A percentile compares a stretch with the other conserved stretches of the same genome.
These are phyloP conservation scores for Hipposideros armiger DNA, from an alignment of 2,113 vertebrate species.

Conservation along the genomic window DNA sequence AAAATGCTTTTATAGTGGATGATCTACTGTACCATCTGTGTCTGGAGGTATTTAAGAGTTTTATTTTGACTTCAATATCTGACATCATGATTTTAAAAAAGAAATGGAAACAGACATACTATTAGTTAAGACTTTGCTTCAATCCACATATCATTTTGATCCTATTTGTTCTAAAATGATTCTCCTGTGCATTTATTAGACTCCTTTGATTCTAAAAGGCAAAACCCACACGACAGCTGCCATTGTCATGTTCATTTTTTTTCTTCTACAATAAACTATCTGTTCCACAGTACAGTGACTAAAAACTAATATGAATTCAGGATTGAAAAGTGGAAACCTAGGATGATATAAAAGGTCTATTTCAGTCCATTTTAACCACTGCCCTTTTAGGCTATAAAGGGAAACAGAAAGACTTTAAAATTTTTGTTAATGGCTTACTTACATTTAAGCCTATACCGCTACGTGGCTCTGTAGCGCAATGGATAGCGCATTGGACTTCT, in stretches of 20 bases:
- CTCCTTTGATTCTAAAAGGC: conserved; percentile 38
- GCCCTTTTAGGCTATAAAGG: neutral
- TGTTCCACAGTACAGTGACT: neutral
- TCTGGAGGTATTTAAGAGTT: conserved; percentile 70
- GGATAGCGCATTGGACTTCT: no score
- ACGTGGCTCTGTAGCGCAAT: no score
- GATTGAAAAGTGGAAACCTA: neutral
- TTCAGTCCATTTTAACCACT: neutral
- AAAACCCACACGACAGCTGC: conserved; percentile 14
- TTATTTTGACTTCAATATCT: conserved; percentile 71
- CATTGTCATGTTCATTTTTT: neutral
- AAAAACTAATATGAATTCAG: neutral
- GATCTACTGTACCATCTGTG: conserved; percentile 59
- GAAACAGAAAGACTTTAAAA: neutral
- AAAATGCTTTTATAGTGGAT: conserved; percentile 64
- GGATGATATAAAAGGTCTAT: neutral
- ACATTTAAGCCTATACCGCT: neutral
- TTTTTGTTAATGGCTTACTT: neutral
- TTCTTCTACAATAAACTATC: neutral
- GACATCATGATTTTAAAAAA: conserved; percentile 76
- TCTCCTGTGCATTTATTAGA: neutral
- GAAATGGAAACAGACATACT: conserved; percentile 42
- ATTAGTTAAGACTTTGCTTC: conserved; percentile 63
- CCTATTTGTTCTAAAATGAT: conserved; percentile 39
- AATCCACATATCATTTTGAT: conserved; percentile 45